Percentiles rank a stretch among this genome's conserved stretches.
Evolutionary conservation across 1,140 invertebrate genomes (phyloP).

Genomic region (Drosophila suzukii): DNA sequence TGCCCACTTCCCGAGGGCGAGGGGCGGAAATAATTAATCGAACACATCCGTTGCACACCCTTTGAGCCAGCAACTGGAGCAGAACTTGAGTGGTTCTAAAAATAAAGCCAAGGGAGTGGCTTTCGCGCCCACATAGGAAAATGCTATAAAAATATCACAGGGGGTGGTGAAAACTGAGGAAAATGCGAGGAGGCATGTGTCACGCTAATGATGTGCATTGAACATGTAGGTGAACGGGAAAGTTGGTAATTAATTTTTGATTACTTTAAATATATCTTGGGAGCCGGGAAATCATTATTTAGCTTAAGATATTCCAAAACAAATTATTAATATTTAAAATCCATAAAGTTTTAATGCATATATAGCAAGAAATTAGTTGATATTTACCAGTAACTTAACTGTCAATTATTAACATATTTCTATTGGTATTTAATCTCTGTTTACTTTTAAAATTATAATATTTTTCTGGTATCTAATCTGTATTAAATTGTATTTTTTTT

Average conservation of each 20-base stretch:
- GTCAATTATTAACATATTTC: background rate
- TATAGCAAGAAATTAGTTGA: too few relatives aligned
- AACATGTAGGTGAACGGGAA: constrained; percentile 3
- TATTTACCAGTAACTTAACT: too few relatives aligned
- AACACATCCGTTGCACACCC: constrained; percentile 53
- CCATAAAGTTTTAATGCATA: too few relatives aligned
- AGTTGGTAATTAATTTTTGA: background rate
- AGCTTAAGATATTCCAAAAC: too few relatives aligned
- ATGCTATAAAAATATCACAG: background rate
- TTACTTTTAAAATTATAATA: too few relatives aligned
- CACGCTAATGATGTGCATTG: constrained; percentile 41
- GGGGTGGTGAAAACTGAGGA: background rate
- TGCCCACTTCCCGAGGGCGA: constrained; percentile 21
- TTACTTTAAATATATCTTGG: background rate
- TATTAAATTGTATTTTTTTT: too few relatives aligned
- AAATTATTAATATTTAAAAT: too few relatives aligned
- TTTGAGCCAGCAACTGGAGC: constrained; percentile 50
- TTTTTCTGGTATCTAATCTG: too few relatives aligned
- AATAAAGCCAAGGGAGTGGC: constrained; percentile 38
- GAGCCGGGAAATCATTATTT: background rate
- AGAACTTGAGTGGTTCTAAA: constrained; percentile 42
- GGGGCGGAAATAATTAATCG: constrained; percentile 53
- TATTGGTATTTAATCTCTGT: background rate
- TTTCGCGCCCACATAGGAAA: constrained; percentile 1
- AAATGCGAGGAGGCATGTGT: constrained; percentile 17